Percentiles rank a stretch among this genome's conserved stretches.
phyloP scores from a whole-genome alignment of 2,113 vertebrate genomes.

The Theristicus caerulescens region DNA sequence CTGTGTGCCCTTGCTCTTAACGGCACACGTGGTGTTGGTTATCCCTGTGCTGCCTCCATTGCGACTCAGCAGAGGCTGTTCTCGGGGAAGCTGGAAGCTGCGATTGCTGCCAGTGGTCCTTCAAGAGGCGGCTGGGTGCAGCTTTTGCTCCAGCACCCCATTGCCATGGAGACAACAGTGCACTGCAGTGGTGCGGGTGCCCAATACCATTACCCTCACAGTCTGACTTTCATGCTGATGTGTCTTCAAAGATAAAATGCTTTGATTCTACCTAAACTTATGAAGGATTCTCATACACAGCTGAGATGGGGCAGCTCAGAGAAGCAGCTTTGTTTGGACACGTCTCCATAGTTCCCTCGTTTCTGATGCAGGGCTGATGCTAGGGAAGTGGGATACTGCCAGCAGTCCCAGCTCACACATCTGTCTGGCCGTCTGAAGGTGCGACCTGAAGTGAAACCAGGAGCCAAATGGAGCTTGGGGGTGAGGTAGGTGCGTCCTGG shows the following conservation, averaged over 20 bases:
- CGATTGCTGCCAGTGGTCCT: rapidly evolving
- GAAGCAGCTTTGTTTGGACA: not conserved
- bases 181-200: rapidly evolving
- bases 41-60: not conserved
- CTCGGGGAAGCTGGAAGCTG: not conserved
- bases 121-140: not conserved
- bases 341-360: not conserved
- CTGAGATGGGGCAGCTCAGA: not conserved
- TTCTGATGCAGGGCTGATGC: not conserved
- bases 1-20: no score
- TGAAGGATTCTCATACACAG: not conserved
- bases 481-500: not conserved
- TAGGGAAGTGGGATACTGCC: not conserved
- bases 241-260: not conserved
- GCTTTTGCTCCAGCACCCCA: not conserved
- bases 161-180: not conserved
- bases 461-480: not conserved
- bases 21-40: rapidly evolving
- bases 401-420: not conserved
- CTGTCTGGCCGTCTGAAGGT: not conserved
- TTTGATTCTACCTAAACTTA: not conserved
- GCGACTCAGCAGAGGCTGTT: not conserved
- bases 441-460: not conserved
- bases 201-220: rapidly evolving
- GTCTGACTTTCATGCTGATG: not conserved